Base-by-base conservation (phyloP, 2,797 vertebrate genomes). In the Tenualosa thibaudeaui region DNA sequence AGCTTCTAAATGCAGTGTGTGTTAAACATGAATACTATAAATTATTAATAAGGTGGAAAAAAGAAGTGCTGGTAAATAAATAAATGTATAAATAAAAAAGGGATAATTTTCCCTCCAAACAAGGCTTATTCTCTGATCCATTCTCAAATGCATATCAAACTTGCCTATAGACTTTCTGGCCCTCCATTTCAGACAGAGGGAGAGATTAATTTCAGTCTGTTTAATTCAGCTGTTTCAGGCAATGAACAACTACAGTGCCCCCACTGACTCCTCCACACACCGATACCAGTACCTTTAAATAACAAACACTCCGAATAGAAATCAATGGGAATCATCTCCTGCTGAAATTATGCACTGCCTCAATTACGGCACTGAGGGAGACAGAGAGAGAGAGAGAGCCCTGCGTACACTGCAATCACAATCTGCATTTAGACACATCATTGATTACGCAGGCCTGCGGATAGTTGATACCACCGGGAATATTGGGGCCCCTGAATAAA, bases 351-450 rank as follows among this genome's bases (percentile, higher is more conserved):
- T 82, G 37, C 85, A 81, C 58, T 62, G 78, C 81, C 85, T 85
- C 85, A 43, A 82, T 88, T 89, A 85, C 82, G 56, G 56, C 71
- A 46, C 71, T 17, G 8, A 71, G 26, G 12, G 31, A 46, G 71
- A 22, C 40, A 9, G 15, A 7, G 7, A 19, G 71, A 19, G 71
- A 19, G 71, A 43, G 81, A 81, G 65, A 85, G 87, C 54, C 84
- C 89, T 92, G 92, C 91, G 91, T 91, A 90, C 90, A 91, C 91
- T 91, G 93, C 92, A 94, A 93, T 94, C 92, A 93, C 94, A 94
- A 94, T 94, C 92, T 93, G 92, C 91, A 93, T 93, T 93, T 93
- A 95, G 93, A 94, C 93, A 95, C 92, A 93, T 93, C 92, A 94
- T 94, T 95, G 94, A 95, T 95, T 94, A 93, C 88, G 91, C 86